Conservation (phyloP, 37 sponge, comb jelly and placozoan species). For the Ianthella basta region DNA sequence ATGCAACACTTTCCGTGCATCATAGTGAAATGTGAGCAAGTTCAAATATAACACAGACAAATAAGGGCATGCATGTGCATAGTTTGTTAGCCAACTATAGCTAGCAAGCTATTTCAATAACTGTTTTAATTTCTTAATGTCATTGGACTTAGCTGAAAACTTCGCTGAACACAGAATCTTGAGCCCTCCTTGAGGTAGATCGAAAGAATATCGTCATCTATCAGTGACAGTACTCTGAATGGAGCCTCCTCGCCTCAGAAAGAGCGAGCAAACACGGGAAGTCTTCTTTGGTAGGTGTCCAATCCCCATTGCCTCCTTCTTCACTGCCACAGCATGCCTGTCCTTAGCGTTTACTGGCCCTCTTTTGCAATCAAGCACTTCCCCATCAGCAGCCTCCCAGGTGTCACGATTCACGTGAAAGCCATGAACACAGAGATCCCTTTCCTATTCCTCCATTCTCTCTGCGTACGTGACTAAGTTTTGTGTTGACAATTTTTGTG, state of each 20-base stretch:
- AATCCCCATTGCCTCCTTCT: conserved; percentile 26
- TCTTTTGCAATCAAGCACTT: conserved; percentile 34
- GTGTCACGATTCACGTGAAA: conserved; percentile 31
- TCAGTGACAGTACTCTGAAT: conserved; percentile 32
- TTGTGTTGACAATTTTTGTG: too few species aligned
- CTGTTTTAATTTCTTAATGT: conserved; percentile 3
- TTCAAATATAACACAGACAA: not conserved
- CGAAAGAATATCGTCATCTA: conserved; percentile 28
- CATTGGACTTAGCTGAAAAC: conserved; percentile 7
- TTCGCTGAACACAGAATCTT: conserved; percentile 21
- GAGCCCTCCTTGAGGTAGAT: conserved; percentile 36
- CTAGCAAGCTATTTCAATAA: not conserved
- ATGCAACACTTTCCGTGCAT: not conserved
- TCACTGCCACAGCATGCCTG: conserved; percentile 43
- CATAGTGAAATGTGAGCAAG: not conserved
- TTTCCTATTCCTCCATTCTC: conserved; percentile 3
- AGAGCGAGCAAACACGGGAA: conserved; percentile 41
- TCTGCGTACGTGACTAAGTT: too few species aligned
- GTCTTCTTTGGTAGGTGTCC: conserved; percentile 40
- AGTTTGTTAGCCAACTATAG: not conserved
- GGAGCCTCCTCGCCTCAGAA: conserved; percentile 39
- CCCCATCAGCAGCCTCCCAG: conserved; percentile 42
- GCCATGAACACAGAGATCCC: conserved; percentile 32
- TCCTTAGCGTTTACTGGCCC: conserved; percentile 29
- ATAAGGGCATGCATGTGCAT: not conserved